Conservation (phyloP, 2,888 invertebrate species). For the Nemurella pictetii region DNA sequence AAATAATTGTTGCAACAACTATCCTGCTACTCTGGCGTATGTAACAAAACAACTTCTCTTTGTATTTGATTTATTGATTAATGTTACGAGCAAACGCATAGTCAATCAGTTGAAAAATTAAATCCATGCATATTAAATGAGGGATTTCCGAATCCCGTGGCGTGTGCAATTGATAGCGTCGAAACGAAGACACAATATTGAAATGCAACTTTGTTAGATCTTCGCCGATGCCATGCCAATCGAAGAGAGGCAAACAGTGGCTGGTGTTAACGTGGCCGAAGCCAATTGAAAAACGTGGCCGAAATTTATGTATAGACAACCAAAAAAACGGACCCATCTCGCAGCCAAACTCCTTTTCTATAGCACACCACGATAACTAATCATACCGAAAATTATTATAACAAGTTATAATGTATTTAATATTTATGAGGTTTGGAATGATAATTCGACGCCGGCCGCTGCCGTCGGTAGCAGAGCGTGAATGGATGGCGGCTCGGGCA, state of each 20-base stretch:
- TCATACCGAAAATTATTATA: not conserved
- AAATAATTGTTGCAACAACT: no score
- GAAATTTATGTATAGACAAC: not conserved
- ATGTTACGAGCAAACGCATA: not conserved
- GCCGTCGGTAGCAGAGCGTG: not conserved
- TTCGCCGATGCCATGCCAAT: not conserved
- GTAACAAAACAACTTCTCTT: not conserved
- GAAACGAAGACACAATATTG: not conserved
- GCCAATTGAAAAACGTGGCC: not conserved
- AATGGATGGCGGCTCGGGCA: not conserved
- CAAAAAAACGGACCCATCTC: not conserved
- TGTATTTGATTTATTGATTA: not conserved
- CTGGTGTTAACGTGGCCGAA: not conserved
- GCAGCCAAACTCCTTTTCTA: not conserved
- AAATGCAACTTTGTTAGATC: not conserved
- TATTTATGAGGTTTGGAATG: conserved; percentile 2
- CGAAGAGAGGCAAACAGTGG: not conserved
- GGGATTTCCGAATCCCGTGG: not conserved
- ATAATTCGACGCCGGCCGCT: not conserved
- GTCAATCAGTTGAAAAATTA: not conserved
- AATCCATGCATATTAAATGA: not conserved
- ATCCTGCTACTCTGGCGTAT: no score
- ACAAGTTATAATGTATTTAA: not conserved
- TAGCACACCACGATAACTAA: not conserved
- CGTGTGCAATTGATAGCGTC: not conserved